A percentile compares a stretch with the other conserved stretches of the same genome.
phyloP scores from a whole-genome alignment of 2,113 vertebrate genomes.

The Cyanistes caeruleus region DNA sequence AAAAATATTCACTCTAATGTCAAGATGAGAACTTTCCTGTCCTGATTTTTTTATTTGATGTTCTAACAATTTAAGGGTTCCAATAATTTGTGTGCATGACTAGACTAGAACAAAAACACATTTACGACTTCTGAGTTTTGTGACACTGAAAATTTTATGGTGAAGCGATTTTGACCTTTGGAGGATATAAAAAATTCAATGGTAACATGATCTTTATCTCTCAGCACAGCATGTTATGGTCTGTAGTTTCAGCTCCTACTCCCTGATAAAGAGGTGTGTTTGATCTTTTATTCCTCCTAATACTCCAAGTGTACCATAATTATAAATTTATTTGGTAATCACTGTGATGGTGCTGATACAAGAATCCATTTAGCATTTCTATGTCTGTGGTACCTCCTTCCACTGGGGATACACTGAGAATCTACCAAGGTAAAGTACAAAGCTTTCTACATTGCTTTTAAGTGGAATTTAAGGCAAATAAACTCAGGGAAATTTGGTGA shows the following conservation, averaged over 20 bases:
- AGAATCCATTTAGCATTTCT: not conserved
- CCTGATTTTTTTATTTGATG: conserved; percentile 43
- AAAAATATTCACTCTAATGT: conserved; percentile 36
- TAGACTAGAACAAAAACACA: conserved; percentile 59
- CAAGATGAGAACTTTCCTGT: conserved; percentile 27
- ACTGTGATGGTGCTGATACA: not conserved
- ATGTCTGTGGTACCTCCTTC: not conserved
- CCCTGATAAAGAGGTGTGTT: conserved; percentile 48
- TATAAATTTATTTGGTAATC: conserved; percentile 58
- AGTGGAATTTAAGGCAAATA: not conserved
- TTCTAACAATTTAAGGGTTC: conserved; percentile 58
- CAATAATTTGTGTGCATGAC: conserved; percentile 33
- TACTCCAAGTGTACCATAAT: conserved; percentile 35
- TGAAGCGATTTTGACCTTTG: conserved; percentile 68
- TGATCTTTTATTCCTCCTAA: conserved; percentile 58
- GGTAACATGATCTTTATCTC: conserved; percentile 65
- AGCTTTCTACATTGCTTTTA: not conserved
- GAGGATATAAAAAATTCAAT: conserved; percentile 65
- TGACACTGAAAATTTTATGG: conserved; percentile 68
- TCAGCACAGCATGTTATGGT: conserved; percentile 8
- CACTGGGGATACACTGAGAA: not conserved
- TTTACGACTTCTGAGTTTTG: conserved; percentile 44
- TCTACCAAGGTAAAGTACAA: not conserved
- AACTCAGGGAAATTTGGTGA: not conserved
- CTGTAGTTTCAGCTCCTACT: conserved; percentile 25